A percentile compares a stretch with the other conserved stretches of the same genome.
Conservation (phyloP, 2,113 vertebrate genomes). For the Apodemus sylvaticus region DNA sequence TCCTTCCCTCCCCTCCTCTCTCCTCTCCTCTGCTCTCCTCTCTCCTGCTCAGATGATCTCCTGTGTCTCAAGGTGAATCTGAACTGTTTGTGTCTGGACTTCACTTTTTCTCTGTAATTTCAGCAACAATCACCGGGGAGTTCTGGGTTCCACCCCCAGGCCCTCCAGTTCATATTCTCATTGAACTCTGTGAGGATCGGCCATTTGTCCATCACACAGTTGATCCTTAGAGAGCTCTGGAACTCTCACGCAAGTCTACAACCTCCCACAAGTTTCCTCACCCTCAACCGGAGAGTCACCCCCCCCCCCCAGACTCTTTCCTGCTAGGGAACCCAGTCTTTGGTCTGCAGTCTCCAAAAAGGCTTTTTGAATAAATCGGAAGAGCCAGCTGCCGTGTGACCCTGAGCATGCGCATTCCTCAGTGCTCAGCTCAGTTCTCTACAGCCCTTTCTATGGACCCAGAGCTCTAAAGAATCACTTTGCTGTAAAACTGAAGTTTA, state of each 20-base stretch:
- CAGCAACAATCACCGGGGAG: background rate
- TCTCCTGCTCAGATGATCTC: background rate
- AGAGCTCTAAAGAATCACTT: background rate
- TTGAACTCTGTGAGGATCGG: background rate
- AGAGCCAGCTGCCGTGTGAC: background rate
- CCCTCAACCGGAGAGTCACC: background rate
- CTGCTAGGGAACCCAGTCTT: background rate
- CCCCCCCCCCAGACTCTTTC: background rate
- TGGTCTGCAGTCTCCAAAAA: background rate
- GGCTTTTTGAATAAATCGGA: background rate
- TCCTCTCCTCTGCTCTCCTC: too few relatives aligned
- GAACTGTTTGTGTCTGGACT: background rate
- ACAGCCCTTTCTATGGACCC: background rate
- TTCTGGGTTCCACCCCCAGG: background rate
- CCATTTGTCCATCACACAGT: background rate
- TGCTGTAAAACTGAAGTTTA: conserved; percentile 20
- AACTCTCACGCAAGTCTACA: background rate
- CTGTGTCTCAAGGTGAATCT: background rate
- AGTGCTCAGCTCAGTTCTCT: background rate
- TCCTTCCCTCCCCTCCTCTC: background rate
- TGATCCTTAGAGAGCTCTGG: background rate
- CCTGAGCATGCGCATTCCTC: background rate
- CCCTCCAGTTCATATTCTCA: background rate
- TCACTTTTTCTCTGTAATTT: background rate
- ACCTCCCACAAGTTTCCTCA: background rate